phyloP scores from a whole-genome alignment of 2,888 invertebrate genomes.

The Stenurella melanura region DNA sequence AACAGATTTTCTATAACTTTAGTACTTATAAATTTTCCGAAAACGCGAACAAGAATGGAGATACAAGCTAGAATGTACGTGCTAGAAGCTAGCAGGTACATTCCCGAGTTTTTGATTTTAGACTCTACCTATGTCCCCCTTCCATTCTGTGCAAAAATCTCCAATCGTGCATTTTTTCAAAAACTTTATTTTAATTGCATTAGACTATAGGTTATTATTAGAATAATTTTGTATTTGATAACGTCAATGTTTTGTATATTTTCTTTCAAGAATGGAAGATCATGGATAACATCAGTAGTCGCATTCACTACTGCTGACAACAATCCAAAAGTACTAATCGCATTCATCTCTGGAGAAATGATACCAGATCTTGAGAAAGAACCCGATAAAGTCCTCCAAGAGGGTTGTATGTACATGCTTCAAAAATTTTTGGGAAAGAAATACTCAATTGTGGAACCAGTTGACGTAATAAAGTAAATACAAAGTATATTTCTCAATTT shows the following conservation, averaged over 20 bases:
- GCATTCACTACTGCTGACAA: conserved; percentile 42
- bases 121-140: too few relatives aligned
- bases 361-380: conserved; percentile 70
- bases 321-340: conserved; percentile 79
- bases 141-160: too few relatives aligned
- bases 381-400: conserved; percentile 75
- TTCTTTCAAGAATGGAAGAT: conserved; percentile 49
- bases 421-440: conserved; percentile 65
- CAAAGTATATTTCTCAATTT: neutral
- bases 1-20: too few relatives aligned
- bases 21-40: too few relatives aligned
- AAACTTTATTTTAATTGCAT: too few relatives aligned
- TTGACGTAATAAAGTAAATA: conserved; percentile 61
- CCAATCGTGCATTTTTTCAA: too few relatives aligned
- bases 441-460: conserved; percentile 74
- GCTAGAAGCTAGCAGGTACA: too few relatives aligned
- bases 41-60: too few relatives aligned
- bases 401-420: conserved; percentile 70
- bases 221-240: too few relatives aligned
- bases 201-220: too few relatives aligned
- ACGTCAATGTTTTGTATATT: neutral
- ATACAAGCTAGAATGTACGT: too few relatives aligned
- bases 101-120: too few relatives aligned
- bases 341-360: conserved; percentile 80
- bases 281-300: conserved; percentile 50